These are phyloP conservation scores for Mormyrops attenuatus DNA, from an alignment of 2,797 vertebrate genomes.

Conservation along the genomic window DNA sequence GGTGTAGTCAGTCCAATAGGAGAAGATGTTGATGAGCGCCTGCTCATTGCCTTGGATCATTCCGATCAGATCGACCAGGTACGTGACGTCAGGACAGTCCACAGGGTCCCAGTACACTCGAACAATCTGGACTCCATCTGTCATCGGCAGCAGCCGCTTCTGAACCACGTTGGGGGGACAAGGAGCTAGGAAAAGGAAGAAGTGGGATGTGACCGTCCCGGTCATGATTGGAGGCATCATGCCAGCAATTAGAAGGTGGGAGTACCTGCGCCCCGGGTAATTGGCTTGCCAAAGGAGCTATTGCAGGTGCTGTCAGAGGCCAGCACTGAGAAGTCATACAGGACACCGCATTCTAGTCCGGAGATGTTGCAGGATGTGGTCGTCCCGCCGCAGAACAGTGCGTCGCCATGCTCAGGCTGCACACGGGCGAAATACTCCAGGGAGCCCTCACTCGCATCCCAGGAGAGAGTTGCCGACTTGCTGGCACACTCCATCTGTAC, in stretches of 20 bases:
- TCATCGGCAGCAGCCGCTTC: conserved; percentile 39
- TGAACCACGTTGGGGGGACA: conserved; percentile 50
- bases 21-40: conserved; percentile 46
- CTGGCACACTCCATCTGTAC: conserved; percentile 54
- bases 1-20: conserved; percentile 56
- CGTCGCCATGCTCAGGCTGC: conserved; percentile 25
- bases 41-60: conserved; percentile 44
- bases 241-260: background rate
- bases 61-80: conserved; percentile 51
- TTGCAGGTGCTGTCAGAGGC: conserved; percentile 59
- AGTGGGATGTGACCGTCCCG: background rate
- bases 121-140: conserved; percentile 40
- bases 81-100: conserved; percentile 51
- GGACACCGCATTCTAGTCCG: conserved; percentile 54
- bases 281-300: conserved; percentile 46
- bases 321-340: conserved; percentile 63
- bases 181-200: conserved; percentile 41
- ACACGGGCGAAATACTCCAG: conserved; percentile 50
- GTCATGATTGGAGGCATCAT: background rate
- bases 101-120: conserved; percentile 54
- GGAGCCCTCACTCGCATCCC: conserved; percentile 48
- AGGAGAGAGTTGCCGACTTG: conserved; percentile 53
- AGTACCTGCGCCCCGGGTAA: conserved; percentile 61
- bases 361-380: conserved; percentile 48
- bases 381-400: conserved; percentile 45